Evolutionary conservation across 2,888 invertebrate genomes (phyloP).

Genomic region (Melikaiella ostensackeni): DNA sequence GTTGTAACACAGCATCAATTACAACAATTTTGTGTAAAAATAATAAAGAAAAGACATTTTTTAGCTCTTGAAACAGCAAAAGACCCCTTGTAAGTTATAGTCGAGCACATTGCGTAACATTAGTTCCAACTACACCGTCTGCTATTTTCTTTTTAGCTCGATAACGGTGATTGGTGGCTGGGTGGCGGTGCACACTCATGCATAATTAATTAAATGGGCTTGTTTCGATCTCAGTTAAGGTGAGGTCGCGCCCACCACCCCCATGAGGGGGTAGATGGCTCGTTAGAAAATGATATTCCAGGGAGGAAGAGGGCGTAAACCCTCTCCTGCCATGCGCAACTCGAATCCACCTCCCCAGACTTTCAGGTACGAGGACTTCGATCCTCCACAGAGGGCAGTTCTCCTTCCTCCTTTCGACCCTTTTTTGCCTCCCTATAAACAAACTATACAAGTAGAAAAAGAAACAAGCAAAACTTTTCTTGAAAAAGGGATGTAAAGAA

Average conservation of each 20-base stretch:
- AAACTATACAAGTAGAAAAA: slow-evolving; percentile 12
- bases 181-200: slow-evolving; percentile 61
- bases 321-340: slow-evolving; percentile 66
- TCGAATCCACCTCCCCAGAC: slow-evolving; percentile 54
- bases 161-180: slow-evolving; percentile 64
- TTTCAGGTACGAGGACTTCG: slow-evolving; percentile 50
- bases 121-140: slow-evolving; percentile 40
- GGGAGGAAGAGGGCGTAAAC: slow-evolving; percentile 64
- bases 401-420: not conserved
- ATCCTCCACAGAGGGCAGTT: slow-evolving; percentile 47
- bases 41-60: too few species aligned
- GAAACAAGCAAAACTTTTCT: not conserved
- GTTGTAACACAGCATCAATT: too few species aligned
- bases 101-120: slow-evolving; percentile 40
- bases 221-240: slow-evolving; percentile 65
- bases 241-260: slow-evolving; percentile 60
- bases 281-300: slow-evolving; percentile 69
- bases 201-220: slow-evolving; percentile 73
- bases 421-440: slow-evolving; percentile 3
- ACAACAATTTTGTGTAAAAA: too few species aligned
- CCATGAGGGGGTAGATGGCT: slow-evolving; percentile 48
- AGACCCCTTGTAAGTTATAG: slow-evolving; percentile 40
- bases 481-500: not conserved
- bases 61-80: too few species aligned
- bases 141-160: slow-evolving; percentile 55